phyloP scores from a whole-genome alignment of 1,140 invertebrate species.

The Lysiphlebus fabarum region DNA sequence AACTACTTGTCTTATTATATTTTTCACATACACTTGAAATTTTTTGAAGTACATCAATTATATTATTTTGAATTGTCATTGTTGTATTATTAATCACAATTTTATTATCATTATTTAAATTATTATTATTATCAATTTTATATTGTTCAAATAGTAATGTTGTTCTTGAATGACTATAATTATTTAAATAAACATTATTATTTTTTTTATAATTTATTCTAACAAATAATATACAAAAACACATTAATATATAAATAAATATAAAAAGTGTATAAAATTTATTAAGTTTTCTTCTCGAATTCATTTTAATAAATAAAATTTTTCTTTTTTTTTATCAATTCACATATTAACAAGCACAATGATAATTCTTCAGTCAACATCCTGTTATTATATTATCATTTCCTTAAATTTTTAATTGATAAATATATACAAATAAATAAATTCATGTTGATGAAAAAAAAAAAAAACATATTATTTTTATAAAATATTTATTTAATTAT shows the following conservation, averaged over 20 bases:
- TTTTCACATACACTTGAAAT: conserved; percentile 38
- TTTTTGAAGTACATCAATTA: conserved; percentile 27
- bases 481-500: too few species aligned
- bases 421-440: too few species aligned
- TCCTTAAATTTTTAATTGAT: too few species aligned
- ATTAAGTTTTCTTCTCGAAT: background rate
- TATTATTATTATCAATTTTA: background rate
- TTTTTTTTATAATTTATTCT: conserved; percentile 14
- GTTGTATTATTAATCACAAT: too few species aligned
- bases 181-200: too few species aligned
- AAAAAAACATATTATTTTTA: too few species aligned
- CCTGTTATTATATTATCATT: too few species aligned
- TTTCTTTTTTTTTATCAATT: too few species aligned
- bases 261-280: conserved; percentile 6
- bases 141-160: conserved; percentile 3
- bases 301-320: background rate
- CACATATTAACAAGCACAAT: too few species aligned
- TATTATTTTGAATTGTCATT: conserved; percentile 23
- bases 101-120: background rate
- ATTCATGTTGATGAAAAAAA: too few species aligned
- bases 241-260: background rate
- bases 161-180: too few species aligned
- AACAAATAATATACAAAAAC: background rate
- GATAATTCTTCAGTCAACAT: too few species aligned
- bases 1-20: conserved; percentile 40